Conservation (phyloP, 1,140 invertebrate species). For the Bombus confusus region DNA sequence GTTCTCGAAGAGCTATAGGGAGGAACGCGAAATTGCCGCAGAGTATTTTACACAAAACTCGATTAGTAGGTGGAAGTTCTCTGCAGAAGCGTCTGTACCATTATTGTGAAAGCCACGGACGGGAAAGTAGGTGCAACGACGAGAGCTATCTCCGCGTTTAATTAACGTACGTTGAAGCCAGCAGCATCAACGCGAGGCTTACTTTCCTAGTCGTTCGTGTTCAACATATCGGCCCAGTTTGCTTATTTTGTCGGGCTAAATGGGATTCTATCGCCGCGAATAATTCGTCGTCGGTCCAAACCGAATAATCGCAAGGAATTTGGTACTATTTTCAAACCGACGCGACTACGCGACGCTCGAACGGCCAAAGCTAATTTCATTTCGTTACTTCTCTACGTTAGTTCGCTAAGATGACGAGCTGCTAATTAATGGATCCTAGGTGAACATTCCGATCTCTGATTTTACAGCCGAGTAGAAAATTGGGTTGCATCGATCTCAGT, state of each 20-base stretch:
- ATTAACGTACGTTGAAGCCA: slow-evolving; percentile 64
- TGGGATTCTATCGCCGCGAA: neutral
- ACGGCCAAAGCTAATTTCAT: neutral
- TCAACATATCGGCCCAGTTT: slow-evolving; percentile 26
- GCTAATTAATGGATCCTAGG: neutral
- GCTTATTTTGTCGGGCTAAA: slow-evolving; percentile 26
- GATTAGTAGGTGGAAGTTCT: slow-evolving; percentile 67
- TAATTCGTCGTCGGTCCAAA: neutral
- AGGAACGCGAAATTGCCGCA: slow-evolving; percentile 57
- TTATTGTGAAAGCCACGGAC: slow-evolving; percentile 68
- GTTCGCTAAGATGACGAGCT: neutral
- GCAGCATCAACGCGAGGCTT: slow-evolving; percentile 48
- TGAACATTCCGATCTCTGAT: neutral
- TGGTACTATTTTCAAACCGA: too few relatives aligned
- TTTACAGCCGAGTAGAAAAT: slow-evolving; percentile 3
- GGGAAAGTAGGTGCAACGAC: slow-evolving; percentile 64
- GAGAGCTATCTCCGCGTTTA: slow-evolving; percentile 63
- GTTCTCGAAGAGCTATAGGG: slow-evolving; percentile 20
- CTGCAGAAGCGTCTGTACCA: slow-evolving; percentile 61
- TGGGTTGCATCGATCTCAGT: neutral
- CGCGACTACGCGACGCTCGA: too few relatives aligned
- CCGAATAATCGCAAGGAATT: neutral
- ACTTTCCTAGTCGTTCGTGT: slow-evolving; percentile 54
- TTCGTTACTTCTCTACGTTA: neutral
- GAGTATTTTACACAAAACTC: slow-evolving; percentile 70